Evolutionary conservation across 2,797 vertebrate genomes (phyloP), one percentile per base, ranked within the genome.

Genomic region (Acridotheres tristis): DNA sequence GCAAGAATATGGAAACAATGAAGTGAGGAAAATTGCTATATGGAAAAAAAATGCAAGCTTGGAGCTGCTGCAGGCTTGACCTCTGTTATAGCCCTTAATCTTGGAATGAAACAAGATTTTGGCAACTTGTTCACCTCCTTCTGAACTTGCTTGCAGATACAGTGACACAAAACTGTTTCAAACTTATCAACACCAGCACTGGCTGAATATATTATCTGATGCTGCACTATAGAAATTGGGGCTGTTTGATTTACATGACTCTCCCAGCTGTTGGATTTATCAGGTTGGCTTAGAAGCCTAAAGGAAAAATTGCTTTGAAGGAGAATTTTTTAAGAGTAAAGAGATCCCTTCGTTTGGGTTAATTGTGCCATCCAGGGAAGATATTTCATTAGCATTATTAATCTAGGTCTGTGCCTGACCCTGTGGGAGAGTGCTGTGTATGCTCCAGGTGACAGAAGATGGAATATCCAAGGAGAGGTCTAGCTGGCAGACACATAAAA

Each of bases 101-200:
- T 72, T 85, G 45, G 43, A 69, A 61, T 75, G 72, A 85, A 88
- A 74, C 34, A 92, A 79, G 57, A 66, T 89, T 89, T 78, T 89
- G 48, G 32, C 90, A 90, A 36, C 65, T 80, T 95, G 21, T 88
- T 95, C 72, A 91, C 34, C 71, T 89, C 42, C 21, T 84, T 53
- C 34, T 63, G 43, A 94, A 85, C 50, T 75, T 94, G 45, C 76
- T 89, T 88, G 75, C 43, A 88, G 86, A 47, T 69, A 66, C 0
- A 79, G 65, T 13, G 57, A 61, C 54, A 54, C 54, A 94, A 89
- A 90, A 68, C 30, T 51, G 11, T 78, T 76, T 57, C 26, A 54
- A 81, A 67, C 16, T 90, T 92, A 89, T 67, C 91, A 45, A 71
- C 27, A 19, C 27, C 55, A 82, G 67, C 25, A 5, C n/a, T 43